These are phyloP conservation scores for Barbus barbus DNA, from an alignment of 2,113 vertebrate genomes.

Conservation along the genomic window DNA sequence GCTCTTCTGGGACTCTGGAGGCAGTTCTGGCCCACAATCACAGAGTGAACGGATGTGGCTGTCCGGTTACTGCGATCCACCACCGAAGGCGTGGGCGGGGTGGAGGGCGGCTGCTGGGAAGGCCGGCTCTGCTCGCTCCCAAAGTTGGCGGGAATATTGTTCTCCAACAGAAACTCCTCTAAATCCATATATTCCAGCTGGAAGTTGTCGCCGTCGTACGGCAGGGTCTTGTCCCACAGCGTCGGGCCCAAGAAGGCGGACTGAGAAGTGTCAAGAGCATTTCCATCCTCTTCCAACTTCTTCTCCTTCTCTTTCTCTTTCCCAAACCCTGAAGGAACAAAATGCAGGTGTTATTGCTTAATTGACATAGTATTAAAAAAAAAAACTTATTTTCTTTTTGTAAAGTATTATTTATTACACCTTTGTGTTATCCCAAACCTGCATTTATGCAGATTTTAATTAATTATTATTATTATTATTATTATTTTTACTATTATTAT, in stretches of 20 bases:
- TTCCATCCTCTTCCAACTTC: constrained; percentile 91
- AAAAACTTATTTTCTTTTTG: too few species aligned
- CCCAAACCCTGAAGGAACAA: constrained; percentile 78
- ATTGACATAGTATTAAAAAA: too few species aligned
- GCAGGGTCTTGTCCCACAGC: constrained; percentile 98
- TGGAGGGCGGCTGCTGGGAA: constrained; percentile 69
- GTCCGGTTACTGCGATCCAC: constrained; percentile 91
- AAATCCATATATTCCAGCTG: constrained; percentile 99
- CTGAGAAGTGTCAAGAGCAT: constrained; percentile 80
- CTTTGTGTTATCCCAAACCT: too few species aligned
- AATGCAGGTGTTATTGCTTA: too few species aligned
- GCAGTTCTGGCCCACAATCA: constrained; percentile 84
- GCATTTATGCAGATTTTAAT: too few species aligned
- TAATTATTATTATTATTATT: too few species aligned
- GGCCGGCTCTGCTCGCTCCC: constrained; percentile 80
- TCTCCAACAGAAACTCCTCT: constrained; percentile 98
- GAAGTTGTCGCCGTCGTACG: constrained; percentile 95
- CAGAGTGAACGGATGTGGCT: constrained; percentile 82
- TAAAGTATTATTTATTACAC: too few species aligned
- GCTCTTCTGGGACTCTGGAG: constrained; percentile 85
- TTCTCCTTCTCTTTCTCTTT: constrained; percentile 89
- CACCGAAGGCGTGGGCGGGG: constrained; percentile 80
- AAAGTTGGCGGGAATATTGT: constrained; percentile 93
- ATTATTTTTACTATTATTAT: too few species aligned
- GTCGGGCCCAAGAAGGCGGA: constrained; percentile 97